Conservation (phyloP, 2,888 invertebrate genomes). For the Machimus rusticus region DNA sequence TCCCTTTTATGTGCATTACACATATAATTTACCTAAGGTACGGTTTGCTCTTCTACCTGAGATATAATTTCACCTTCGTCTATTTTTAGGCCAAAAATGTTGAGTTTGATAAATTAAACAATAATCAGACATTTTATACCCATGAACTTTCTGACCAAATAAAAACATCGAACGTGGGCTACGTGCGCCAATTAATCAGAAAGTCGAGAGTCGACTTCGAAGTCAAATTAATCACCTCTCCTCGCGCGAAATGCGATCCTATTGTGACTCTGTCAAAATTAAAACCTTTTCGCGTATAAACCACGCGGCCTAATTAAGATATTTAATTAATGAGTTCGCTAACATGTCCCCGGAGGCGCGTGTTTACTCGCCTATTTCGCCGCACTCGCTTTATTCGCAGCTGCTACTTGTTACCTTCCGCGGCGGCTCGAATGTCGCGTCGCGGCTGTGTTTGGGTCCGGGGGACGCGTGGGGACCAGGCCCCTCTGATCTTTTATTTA, state of each 20-base stretch:
- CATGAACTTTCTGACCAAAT: background rate
- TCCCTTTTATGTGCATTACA: too few species aligned
- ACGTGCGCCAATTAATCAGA: background rate
- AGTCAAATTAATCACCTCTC: background rate
- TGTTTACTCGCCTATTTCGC: background rate
- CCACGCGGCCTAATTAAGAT: slow-evolving; percentile 10
- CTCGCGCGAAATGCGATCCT: background rate
- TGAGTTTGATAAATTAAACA: background rate
- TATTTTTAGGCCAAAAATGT: too few species aligned
- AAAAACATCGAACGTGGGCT: background rate
- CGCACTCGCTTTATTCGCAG: background rate
- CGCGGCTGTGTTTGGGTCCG: background rate
- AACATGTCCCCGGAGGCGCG: background rate
- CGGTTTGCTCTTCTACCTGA: too few species aligned
- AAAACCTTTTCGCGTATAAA: background rate
- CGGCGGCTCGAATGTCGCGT: background rate
- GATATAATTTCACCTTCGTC: too few species aligned
- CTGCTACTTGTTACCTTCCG: background rate
- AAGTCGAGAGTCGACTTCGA: background rate
- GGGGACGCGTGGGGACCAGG: background rate
- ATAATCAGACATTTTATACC: background rate
- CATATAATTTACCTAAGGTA: too few species aligned
- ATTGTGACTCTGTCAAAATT: background rate
- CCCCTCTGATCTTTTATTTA: background rate
- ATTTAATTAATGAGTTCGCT: slow-evolving; percentile 2